Evolutionary conservation across 2,888 invertebrate genomes (phyloP).

Genomic region (Rhabditoides inermis): DNA sequence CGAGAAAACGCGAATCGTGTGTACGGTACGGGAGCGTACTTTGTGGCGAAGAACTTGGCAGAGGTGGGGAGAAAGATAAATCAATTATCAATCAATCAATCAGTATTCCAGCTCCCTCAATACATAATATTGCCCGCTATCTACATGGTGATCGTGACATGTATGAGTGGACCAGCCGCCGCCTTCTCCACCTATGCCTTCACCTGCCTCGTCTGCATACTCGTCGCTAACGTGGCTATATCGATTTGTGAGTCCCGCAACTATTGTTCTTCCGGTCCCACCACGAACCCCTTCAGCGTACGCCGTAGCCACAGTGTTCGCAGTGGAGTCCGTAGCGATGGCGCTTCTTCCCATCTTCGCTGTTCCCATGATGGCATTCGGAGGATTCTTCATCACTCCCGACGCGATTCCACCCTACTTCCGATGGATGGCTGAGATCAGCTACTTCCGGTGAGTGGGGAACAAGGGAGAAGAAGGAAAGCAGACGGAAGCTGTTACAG

Average conservation of each 20-base stretch:
- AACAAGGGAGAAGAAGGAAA: neutral
- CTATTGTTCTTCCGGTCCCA: neutral
- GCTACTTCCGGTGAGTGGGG: constrained; percentile 26
- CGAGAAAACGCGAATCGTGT: constrained; percentile 81
- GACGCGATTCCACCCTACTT: constrained; percentile 54
- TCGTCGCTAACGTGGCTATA: constrained; percentile 36
- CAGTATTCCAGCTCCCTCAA: constrained; percentile 63
- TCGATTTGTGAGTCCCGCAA: constrained; percentile 28
- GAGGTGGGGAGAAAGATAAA: constrained; percentile 57
- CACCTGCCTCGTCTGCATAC: constrained; percentile 55
- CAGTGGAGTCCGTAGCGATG: constrained; percentile 75
- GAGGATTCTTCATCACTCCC: constrained; percentile 85
- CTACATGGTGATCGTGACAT: constrained; percentile 76
- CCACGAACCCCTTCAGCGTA: constrained; percentile 65
- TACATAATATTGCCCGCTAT: constrained; percentile 74
- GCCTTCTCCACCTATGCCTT: constrained; percentile 59
- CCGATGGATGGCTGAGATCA: constrained; percentile 29
- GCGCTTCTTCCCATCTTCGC: constrained; percentile 82
- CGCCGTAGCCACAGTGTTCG: constrained; percentile 76
- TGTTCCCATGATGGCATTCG: constrained; percentile 84
- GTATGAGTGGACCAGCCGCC: constrained; percentile 63
- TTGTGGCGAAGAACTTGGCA: constrained; percentile 71
- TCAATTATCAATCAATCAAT: neutral
- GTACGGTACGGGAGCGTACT: constrained; percentile 82
- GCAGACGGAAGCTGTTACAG: too few relatives aligned